Base-by-base conservation (phyloP, 2,888 invertebrate species). In the Nymphalis urticae region DNA sequence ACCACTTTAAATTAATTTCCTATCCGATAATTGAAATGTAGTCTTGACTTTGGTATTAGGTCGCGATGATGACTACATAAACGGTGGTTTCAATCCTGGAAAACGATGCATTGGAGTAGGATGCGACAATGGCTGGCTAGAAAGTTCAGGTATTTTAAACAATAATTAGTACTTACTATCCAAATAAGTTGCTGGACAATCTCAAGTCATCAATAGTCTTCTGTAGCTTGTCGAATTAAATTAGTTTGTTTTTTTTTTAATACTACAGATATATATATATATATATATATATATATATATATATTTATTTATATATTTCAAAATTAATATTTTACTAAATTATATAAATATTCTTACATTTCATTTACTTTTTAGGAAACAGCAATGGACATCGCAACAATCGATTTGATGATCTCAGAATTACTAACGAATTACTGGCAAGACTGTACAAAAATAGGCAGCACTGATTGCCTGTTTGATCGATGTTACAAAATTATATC, bases 1-100 rank as follows among this genome's bases (percentile, higher is more conserved):
- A 36, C 9, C 21, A 21, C 21, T 21, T 36, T 36, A 9, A 36
- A 36, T 42, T 42, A 42, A 42, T 42, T 13, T 4, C 4, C 13
- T 42, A 13, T 42, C 42, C 2, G 4, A 42, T 42, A n/a, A 0
- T 32, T 42, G 13, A 4, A 4, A 42, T 42, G 42, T 42, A 42
- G 13, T 13, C 4, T 4, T 3, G 13, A 13, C 13, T 42, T 13
- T 42, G 42, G 42, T 42, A 42, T 42, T 73, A 87, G 87, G 87
- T 62, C 77, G 77, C 2, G 90, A 91, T 62, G 86, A 90, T 60
- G 79, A 86, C 63, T 93, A 84, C 67, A 74, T 93, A 13, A 85
- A 83, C 53, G 84, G 84, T 1, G 87, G 85, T 7, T 89, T 89
- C 73, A 92, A 85, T 69, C 93, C 93, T 0, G 91, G 90, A 32